A percentile compares a stretch with the other conserved stretches of the same genome.
Evolutionary conservation across 2,113 vertebrate genomes (phyloP).

Genomic region (Serilophus lunatus): DNA sequence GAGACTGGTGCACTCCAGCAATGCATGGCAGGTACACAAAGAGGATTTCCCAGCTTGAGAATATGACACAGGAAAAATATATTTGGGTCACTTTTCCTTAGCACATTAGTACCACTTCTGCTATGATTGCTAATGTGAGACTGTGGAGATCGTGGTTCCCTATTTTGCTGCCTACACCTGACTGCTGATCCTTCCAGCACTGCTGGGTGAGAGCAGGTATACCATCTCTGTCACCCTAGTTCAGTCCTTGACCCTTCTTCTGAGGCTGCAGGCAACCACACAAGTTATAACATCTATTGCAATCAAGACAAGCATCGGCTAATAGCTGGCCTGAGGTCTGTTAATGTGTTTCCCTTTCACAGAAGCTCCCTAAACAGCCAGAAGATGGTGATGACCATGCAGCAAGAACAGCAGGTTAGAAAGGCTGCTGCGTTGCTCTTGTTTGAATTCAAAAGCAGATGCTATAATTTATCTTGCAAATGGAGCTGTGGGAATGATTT

Average conservation of each 20-base stretch:
- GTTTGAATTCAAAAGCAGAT: slow-evolving; percentile 52
- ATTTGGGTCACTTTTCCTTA: neutral
- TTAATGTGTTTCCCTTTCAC: neutral
- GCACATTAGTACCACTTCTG: neutral
- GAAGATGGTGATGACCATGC: neutral
- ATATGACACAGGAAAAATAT: neutral
- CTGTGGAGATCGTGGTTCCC: rapidly evolving
- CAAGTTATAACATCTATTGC: neutral
- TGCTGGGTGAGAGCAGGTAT: neutral
- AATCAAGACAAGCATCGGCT: neutral
- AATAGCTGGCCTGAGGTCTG: neutral
- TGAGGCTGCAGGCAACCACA: neutral
- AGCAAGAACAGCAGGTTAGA: slow-evolving; percentile 26
- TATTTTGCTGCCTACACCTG: neutral
- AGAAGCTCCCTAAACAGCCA: neutral
- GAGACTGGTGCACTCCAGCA: neutral
- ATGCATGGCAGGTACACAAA: neutral
- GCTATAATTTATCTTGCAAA: slow-evolving; percentile 59
- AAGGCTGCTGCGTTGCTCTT: slow-evolving; percentile 21
- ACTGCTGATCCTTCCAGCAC: neutral
- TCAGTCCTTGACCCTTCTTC: neutral
- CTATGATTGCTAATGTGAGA: neutral
- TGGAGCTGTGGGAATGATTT: slow-evolving; percentile 55
- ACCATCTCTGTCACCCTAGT: neutral
- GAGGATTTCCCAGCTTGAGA: neutral